A percentile compares a stretch with the other conserved stretches of the same genome.
Conservation (phyloP, 64 coral and sea anemone genomes). For the Pachyseris speciosa region DNA sequence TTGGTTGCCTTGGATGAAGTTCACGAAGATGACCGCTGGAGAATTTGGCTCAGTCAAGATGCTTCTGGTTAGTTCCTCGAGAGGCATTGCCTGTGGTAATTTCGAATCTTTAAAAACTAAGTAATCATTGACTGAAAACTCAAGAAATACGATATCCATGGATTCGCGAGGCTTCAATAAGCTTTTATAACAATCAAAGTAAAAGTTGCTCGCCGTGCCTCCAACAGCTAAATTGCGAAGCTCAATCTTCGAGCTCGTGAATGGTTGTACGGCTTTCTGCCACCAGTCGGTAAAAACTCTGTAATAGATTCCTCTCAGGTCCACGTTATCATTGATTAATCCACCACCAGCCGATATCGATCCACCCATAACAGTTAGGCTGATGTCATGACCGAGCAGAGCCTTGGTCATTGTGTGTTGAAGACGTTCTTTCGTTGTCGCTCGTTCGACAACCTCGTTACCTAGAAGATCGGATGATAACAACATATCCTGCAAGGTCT, state of each 20-base stretch:
- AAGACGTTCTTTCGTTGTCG: slow-evolving; percentile 1
- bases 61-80: neutral
- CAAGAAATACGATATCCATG: neutral
- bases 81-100: neutral
- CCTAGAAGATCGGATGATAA: neutral
- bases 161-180: neutral
- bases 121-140: slow-evolving; percentile 4
- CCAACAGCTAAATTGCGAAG: slow-evolving; percentile 1
- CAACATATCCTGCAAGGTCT: neutral
- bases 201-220: slow-evolving; percentile 5
- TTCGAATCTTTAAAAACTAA: neutral
- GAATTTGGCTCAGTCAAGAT: neutral
- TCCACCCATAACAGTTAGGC: neutral
- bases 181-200: neutral
- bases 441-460: neutral
- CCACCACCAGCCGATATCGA: slow-evolving; percentile 14
- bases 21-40: neutral
- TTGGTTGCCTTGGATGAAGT: neutral
- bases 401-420: neutral
- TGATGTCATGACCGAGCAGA: neutral
- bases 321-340: neutral
- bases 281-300: slow-evolving; percentile 14
- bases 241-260: neutral
- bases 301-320: slow-evolving; percentile 1
- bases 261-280: slow-evolving; percentile 7